Evolutionary conservation across 1,140 invertebrate genomes (phyloP).

Genomic region (Lepidurus apus): DNA sequence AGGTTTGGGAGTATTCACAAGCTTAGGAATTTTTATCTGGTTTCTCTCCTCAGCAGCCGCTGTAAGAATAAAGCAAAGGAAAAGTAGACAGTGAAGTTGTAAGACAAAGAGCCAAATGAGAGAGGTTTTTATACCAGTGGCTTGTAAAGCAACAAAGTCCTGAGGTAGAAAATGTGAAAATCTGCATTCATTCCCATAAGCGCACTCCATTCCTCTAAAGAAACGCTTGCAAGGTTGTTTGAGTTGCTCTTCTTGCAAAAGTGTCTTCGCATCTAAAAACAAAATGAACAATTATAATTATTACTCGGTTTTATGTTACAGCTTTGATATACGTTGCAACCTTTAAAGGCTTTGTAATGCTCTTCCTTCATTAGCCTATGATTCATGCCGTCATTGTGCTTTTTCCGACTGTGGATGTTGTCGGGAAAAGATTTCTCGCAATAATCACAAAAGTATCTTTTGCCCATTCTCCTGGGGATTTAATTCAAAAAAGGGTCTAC

Average conservation of each 20-base stretch:
- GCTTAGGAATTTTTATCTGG: background rate
- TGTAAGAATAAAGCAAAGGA: background rate
- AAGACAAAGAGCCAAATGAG: background rate
- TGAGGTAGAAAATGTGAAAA: background rate
- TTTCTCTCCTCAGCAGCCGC: background rate
- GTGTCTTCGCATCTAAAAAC: background rate
- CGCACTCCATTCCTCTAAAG: conserved; percentile 1
- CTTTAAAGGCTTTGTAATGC: conserved; percentile 2
- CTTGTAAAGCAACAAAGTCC: conserved; percentile 5
- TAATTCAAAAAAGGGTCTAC: background rate
- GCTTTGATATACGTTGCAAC: background rate
- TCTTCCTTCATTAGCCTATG: background rate
- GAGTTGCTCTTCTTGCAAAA: background rate
- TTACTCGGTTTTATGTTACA: background rate
- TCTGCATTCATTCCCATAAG: background rate
- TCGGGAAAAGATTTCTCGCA: background rate
- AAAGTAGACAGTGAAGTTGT: background rate
- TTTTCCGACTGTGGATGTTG: background rate
- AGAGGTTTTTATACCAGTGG: background rate
- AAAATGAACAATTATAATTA: background rate
- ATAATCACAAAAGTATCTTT: conserved; percentile 17
- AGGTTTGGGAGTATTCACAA: background rate
- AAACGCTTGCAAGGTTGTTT: background rate
- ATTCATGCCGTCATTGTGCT: background rate
- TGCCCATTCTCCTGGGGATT: background rate